A percentile compares a stretch with the other conserved stretches of the same genome.
These are phyloP conservation scores for Eupithecia insigniata DNA, from an alignment of 2,888 invertebrate genomes.

Conservation along the genomic window DNA sequence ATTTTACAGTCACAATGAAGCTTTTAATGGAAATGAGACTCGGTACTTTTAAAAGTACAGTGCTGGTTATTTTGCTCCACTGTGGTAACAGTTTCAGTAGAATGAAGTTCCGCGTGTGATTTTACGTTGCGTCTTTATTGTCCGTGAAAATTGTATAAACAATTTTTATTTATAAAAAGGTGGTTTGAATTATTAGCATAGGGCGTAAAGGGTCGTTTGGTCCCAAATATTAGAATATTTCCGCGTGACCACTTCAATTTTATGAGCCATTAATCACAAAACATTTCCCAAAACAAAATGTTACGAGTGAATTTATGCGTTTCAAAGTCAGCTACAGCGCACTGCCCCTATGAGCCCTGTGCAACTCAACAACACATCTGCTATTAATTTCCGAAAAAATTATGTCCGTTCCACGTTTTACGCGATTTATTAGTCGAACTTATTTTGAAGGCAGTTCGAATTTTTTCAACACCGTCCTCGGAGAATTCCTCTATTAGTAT, in stretches of 20 bases:
- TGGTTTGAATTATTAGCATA: conserved; percentile 40
- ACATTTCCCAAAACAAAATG: conserved; percentile 72
- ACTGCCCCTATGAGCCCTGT: conserved; percentile 61
- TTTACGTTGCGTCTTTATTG: conserved; percentile 27
- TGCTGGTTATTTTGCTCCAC: conserved; percentile 23
- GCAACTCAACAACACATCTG: conserved; percentile 81
- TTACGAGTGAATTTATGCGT: conserved; percentile 79
- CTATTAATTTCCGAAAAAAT: conserved; percentile 78
- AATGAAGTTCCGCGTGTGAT: conserved; percentile 28
- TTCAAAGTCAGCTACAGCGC: conserved; percentile 72
- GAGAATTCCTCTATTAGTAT: conserved; percentile 82
- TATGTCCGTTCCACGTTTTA: conserved; percentile 73
- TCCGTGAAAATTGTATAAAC: conserved; percentile 34
- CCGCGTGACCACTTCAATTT: conserved; percentile 73
- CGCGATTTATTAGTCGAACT: conserved; percentile 80
- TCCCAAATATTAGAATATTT: conserved; percentile 66
- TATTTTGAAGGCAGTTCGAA: conserved; percentile 75
- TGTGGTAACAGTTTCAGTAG: conserved; percentile 16
- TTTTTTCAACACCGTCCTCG: conserved; percentile 70
- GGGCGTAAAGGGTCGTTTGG: conserved; percentile 34
- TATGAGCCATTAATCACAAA: conserved; percentile 79
- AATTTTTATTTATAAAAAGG: conserved; percentile 30
- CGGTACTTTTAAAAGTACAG: conserved; percentile 29
- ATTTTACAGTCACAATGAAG: conserved; percentile 34
- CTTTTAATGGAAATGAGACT: conserved; percentile 34